Percentiles rank a stretch among this genome's conserved stretches.
phyloP scores from a whole-genome alignment of 2,888 invertebrate genomes.

The Oligia latruncula region DNA sequence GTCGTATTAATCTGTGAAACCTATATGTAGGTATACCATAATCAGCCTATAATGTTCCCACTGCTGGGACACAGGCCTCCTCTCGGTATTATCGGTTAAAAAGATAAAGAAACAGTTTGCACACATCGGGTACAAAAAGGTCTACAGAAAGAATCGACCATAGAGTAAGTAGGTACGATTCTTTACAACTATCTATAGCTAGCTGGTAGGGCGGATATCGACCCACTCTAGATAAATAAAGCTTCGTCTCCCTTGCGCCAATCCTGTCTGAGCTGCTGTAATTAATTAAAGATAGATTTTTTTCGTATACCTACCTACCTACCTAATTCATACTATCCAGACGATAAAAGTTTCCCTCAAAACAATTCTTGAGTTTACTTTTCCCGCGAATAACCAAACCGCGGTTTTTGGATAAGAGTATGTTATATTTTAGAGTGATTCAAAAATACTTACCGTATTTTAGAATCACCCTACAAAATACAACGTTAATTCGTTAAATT shows the following conservation, averaged over 20 bases:
- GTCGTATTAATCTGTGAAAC: background rate
- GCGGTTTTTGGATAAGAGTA: background rate
- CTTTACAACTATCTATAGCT: background rate
- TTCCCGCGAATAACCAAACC: background rate
- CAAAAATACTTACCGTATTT: background rate
- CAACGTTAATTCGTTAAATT: background rate
- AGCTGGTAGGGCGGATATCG: background rate
- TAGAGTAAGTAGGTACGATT: background rate
- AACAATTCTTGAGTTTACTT: background rate
- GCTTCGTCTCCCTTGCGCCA: background rate
- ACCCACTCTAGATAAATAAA: too few species aligned
- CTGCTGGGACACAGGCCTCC: too few species aligned
- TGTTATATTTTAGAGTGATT: background rate
- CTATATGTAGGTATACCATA: too few species aligned
- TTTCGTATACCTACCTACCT: too few species aligned
- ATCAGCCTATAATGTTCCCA: too few species aligned
- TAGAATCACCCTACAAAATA: background rate
- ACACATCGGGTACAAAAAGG: background rate
- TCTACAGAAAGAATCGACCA: background rate
- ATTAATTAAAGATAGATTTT: background rate
- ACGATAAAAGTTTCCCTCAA: background rate
- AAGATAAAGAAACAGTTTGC: background rate
- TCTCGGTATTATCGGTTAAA: background rate
- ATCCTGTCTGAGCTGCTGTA: background rate
- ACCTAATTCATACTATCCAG: background rate